Percentiles rank a stretch among this genome's conserved stretches.
Conservation (phyloP, 2,797 vertebrate species). For the Tenualosa ilisha region DNA sequence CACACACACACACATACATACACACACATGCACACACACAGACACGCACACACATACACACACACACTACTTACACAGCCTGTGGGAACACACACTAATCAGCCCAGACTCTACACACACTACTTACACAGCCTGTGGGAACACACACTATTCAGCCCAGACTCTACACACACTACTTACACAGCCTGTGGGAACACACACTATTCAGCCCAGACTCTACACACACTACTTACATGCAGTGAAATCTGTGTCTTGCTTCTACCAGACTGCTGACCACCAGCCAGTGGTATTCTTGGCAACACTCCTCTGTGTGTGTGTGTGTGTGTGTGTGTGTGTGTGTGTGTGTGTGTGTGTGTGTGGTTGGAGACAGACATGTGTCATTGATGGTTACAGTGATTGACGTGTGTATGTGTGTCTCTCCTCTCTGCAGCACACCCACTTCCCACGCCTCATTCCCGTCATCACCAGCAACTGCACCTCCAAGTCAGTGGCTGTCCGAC, state of each 20-base stretch:
- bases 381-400: background rate
- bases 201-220: too few species aligned
- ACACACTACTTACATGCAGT: background rate
- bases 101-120: too few species aligned
- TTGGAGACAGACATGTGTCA: too few species aligned
- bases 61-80: too few species aligned
- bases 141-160: too few species aligned
- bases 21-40: too few species aligned
- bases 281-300: background rate
- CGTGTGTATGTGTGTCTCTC: background rate
- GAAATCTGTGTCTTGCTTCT: background rate
- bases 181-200: too few species aligned
- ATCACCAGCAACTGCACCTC: slow-evolving; percentile 91
- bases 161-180: too few species aligned
- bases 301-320: background rate
- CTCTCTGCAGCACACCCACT: slow-evolving; percentile 58
- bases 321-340: background rate
- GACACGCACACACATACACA: too few species aligned
- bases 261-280: background rate
- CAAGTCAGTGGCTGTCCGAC: slow-evolving; percentile 91
- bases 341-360: background rate
- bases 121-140: too few species aligned
- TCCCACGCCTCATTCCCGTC: slow-evolving; percentile 90
- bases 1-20: too few species aligned
- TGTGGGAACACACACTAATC: too few species aligned